Evolutionary conservation across 2,113 vertebrate genomes (phyloP).

Genomic region (Ardeotis arabs): DNA sequence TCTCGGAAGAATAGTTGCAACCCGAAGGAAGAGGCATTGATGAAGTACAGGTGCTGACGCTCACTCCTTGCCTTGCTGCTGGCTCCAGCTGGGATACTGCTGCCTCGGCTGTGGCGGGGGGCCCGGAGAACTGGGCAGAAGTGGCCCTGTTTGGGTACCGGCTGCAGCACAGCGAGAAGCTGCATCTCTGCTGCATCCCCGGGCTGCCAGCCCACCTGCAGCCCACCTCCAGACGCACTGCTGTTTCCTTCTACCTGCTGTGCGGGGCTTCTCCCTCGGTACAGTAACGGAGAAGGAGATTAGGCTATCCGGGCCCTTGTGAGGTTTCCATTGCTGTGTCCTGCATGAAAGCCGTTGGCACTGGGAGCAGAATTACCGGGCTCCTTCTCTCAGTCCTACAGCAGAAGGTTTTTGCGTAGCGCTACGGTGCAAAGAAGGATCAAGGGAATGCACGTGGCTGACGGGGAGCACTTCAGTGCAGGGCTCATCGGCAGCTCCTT

Average conservation of each 20-base stretch:
- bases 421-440: not conserved
- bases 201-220: not conserved
- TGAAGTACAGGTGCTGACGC: not conserved
- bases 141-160: too few species aligned
- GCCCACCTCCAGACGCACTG: not conserved
- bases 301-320: not conserved
- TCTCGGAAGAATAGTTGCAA: fast-evolving
- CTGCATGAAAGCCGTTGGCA: not conserved
- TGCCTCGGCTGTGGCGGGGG: too few species aligned
- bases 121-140: not conserved
- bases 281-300: not conserved
- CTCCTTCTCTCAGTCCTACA: not conserved
- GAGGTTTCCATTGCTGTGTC: not conserved
- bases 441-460: not conserved
- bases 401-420: not conserved
- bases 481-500: not conserved
- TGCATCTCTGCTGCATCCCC: not conserved
- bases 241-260: not conserved
- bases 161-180: not conserved
- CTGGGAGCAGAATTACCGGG: not conserved
- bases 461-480: not conserved
- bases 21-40: not conserved
- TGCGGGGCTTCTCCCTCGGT: not conserved
- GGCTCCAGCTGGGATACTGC: not conserved
- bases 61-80: fast-evolving